A percentile compares a stretch with the other conserved stretches of the same genome.
phyloP scores from a whole-genome alignment of 2,888 invertebrate genomes.

The Volucella inanis region DNA sequence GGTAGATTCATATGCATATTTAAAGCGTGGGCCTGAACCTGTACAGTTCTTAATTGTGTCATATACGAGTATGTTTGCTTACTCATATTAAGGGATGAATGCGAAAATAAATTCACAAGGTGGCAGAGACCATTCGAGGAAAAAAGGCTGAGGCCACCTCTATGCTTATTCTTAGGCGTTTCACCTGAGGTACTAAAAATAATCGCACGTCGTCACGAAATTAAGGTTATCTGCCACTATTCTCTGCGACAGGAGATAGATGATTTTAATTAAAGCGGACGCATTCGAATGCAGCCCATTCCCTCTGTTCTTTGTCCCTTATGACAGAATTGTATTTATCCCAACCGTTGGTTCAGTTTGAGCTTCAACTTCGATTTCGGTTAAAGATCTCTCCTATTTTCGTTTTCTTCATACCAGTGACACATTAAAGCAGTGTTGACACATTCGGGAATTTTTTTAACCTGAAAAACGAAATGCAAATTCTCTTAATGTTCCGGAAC shows the following conservation, averaged over 20 bases:
- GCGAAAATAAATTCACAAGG: neutral
- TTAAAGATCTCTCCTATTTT: too few species aligned
- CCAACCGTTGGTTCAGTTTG: too few species aligned
- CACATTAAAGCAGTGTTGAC: too few species aligned
- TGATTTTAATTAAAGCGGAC: slow-evolving; percentile 56
- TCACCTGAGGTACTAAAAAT: slow-evolving; percentile 47
- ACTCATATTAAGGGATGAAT: too few species aligned
- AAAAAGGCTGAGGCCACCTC: neutral
- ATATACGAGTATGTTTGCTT: too few species aligned
- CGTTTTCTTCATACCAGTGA: too few species aligned
- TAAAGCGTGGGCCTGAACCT: neutral
- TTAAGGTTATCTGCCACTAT: slow-evolving; percentile 41
- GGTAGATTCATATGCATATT: slow-evolving; percentile 6
- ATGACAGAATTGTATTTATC: neutral
- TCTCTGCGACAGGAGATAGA: neutral
- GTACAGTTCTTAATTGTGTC: too few species aligned
- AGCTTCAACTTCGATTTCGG: too few species aligned
- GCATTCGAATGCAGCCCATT: slow-evolving; percentile 42
- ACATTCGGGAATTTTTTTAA: too few species aligned
- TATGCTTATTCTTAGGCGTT: slow-evolving; percentile 26
- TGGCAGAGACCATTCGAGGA: neutral
- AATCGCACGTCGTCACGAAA: slow-evolving; percentile 43
- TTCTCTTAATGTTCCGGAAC: too few species aligned
- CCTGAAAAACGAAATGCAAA: too few species aligned
- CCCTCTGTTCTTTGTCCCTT: slow-evolving; percentile 23